Percentiles rank a stretch among this genome's conserved stretches.
Conservation (phyloP, 2,113 vertebrate genomes). For the Oncorhynchus masou region DNA sequence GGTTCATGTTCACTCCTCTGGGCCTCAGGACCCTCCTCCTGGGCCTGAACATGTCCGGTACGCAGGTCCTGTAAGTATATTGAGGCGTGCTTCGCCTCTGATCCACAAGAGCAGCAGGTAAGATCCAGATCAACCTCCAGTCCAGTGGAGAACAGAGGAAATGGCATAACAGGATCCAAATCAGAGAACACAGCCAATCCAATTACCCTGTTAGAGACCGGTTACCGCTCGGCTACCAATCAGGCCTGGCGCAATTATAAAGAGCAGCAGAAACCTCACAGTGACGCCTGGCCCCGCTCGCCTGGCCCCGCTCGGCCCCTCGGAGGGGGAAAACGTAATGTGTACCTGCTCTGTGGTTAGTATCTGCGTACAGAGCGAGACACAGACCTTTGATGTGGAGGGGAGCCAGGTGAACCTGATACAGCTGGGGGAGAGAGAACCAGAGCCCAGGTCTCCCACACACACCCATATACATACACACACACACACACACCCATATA, state of each 20-base stretch:
- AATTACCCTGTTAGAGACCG: slow-evolving; percentile 53
- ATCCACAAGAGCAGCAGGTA: neutral
- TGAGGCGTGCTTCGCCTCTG: neutral
- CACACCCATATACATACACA: no score
- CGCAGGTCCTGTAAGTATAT: neutral
- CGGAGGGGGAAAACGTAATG: slow-evolving; percentile 22
- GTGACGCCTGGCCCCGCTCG: neutral
- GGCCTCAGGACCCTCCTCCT: neutral
- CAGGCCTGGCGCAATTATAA: slow-evolving; percentile 41
- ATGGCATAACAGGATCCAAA: slow-evolving; percentile 64
- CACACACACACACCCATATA: no score
- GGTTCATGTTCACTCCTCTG: slow-evolving; percentile 37
- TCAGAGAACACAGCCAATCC: slow-evolving; percentile 62
- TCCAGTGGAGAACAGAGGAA: slow-evolving; percentile 46
- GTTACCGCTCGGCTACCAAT: no score
- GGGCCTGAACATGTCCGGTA: slow-evolving; percentile 13
- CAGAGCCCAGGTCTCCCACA: no score
- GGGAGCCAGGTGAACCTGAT: neutral
- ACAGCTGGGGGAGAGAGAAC: neutral
- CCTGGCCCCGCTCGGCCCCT: neutral
- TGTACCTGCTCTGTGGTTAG: slow-evolving; percentile 30
- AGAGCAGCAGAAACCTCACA: neutral
- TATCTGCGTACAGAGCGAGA: slow-evolving; percentile 12
- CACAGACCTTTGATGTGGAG: slow-evolving; percentile 16
- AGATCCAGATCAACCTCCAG: no score